Conservation (phyloP, 2,797 vertebrate species). For the Gephyroberyx darwinii region DNA sequence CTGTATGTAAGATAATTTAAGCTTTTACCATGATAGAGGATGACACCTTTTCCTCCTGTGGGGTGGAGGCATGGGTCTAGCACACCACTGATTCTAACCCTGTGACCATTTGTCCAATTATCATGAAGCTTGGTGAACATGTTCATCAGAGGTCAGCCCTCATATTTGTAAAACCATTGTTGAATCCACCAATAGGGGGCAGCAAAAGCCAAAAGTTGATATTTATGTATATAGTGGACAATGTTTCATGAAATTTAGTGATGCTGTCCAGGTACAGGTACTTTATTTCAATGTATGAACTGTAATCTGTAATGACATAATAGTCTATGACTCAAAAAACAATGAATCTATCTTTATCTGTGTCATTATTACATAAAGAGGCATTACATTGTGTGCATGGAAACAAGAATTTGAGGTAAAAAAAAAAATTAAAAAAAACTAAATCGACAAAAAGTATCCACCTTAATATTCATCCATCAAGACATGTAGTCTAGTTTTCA, state of each 20-base stretch:
- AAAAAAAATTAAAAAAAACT: slow-evolving; percentile 7
- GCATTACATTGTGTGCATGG: neutral
- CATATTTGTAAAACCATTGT: neutral
- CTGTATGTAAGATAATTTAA: neutral
- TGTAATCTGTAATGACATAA: neutral
- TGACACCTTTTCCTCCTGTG: too few relatives aligned
- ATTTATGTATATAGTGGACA: neutral
- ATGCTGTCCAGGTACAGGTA: neutral
- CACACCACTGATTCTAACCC: too few relatives aligned
- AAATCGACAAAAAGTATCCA: too few relatives aligned
- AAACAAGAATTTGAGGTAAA: neutral
- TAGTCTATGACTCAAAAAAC: neutral
- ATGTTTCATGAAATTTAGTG: neutral
- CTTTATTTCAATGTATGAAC: neutral
- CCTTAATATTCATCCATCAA: too few relatives aligned
- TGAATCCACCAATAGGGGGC: slow-evolving; percentile 42
- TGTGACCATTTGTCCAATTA: too few relatives aligned
- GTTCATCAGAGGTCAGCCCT: neutral
- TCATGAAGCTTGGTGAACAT: too few relatives aligned
- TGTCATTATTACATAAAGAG: neutral
- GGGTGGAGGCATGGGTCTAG: too few relatives aligned
- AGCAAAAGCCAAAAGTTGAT: slow-evolving; percentile 31
- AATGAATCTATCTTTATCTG: neutral
- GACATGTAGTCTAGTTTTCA: too few relatives aligned
- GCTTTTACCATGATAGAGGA: neutral